A percentile compares a stretch with the other conserved stretches of the same genome.
phyloP scores from a whole-genome alignment of 2,113 vertebrate genomes.

The Tautogolabrus adspersus region DNA sequence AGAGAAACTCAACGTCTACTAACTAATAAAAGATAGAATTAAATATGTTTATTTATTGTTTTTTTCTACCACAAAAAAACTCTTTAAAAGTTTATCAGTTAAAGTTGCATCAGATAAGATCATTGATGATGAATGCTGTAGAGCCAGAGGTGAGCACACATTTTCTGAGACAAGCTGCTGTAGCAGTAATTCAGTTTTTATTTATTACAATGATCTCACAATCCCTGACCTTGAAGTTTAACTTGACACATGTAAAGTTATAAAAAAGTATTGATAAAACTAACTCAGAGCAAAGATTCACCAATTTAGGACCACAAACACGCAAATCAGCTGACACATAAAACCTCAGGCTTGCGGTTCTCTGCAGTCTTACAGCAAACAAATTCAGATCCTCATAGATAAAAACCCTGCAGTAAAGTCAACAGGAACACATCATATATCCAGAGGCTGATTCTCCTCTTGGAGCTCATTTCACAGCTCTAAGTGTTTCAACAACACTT shows the following conservation, averaged over 20 bases:
- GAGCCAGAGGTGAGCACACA: too few relatives aligned
- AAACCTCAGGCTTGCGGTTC: slow-evolving; percentile 47
- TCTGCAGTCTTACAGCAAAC: slow-evolving; percentile 51
- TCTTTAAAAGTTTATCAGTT: too few relatives aligned
- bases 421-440: slow-evolving; percentile 63
- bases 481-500: slow-evolving; percentile 39
- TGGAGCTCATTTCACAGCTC: slow-evolving; percentile 56
- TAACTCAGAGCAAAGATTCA: slow-evolving; percentile 13
- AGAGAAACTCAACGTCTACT: too few relatives aligned
- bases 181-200: too few relatives aligned
- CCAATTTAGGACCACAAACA: not conserved
- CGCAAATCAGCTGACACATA: slow-evolving; percentile 35
- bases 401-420: slow-evolving; percentile 57
- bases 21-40: too few relatives aligned
- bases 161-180: too few relatives aligned
- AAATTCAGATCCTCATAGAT: slow-evolving; percentile 54
- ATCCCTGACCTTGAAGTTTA: not conserved
- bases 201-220: not conserved
- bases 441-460: slow-evolving; percentile 34
- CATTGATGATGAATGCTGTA: too few relatives aligned
- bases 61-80: too few relatives aligned
- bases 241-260: not conserved
- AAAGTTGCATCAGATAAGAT: too few relatives aligned
- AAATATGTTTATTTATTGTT: too few relatives aligned
- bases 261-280: not conserved